phyloP scores from a whole-genome alignment of 2,888 invertebrate species.

The Dryocosmus kuriphilus region DNA sequence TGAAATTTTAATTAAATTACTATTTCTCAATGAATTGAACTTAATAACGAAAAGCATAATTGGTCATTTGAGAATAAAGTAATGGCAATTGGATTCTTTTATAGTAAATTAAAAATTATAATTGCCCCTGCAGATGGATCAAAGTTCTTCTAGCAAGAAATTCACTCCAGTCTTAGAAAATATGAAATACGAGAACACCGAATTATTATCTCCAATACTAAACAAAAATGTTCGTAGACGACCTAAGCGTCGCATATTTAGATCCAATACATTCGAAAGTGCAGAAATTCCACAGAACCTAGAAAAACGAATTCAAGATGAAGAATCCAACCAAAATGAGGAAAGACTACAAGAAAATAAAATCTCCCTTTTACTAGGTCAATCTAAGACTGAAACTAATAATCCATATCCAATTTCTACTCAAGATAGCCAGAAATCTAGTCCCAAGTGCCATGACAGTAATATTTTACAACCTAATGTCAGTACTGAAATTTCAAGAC shows the following conservation, averaged over 20 bases:
- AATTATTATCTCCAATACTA: slow-evolving; percentile 61
- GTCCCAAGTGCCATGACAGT: not conserved
- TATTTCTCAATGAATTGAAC: too few species aligned
- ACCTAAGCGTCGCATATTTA: slow-evolving; percentile 65
- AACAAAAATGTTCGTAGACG: slow-evolving; percentile 49
- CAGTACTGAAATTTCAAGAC: not conserved
- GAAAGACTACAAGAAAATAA: not conserved
- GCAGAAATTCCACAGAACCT: slow-evolving; percentile 45
- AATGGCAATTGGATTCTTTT: not conserved
- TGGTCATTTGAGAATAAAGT: not conserved
- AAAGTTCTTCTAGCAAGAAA: not conserved
- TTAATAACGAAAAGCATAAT: too few species aligned
- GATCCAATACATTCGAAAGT: slow-evolving; percentile 40
- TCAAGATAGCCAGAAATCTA: not conserved
- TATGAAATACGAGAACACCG: slow-evolving; percentile 46
- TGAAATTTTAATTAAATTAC: too few species aligned
- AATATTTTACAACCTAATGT: not conserved
- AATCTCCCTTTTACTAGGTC: not conserved
- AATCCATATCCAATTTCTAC: not conserved
- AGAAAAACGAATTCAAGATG: slow-evolving; percentile 42
- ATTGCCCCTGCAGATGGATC: not conserved
- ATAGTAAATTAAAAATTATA: not conserved
- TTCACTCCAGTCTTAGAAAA: slow-evolving; percentile 47
- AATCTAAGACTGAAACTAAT: not conserved
- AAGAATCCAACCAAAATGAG: slow-evolving; percentile 9